A percentile compares a stretch with the other conserved stretches of the same genome.
Evolutionary conservation across 2,113 vertebrate genomes (phyloP).

Genomic region (Micronycteris hirsuta): DNA sequence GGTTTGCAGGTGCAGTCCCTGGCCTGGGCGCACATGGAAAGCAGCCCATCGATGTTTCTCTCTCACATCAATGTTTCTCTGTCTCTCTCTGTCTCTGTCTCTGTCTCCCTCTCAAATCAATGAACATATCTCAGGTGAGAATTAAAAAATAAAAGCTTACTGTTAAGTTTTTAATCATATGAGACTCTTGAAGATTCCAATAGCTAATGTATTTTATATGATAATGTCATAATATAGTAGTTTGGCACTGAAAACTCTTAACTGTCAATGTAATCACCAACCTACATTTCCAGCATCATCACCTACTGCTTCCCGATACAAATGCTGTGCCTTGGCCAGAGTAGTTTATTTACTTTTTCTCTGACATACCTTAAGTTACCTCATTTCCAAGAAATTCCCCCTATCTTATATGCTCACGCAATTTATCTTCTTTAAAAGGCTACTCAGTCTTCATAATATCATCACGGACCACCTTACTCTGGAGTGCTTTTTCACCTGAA

Average conservation of each 20-base stretch:
- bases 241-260: neutral
- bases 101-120: too few relatives aligned
- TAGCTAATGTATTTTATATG: neutral
- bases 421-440: neutral
- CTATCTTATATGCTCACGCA: neutral
- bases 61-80: too few relatives aligned
- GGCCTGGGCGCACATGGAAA: too few relatives aligned
- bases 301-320: neutral
- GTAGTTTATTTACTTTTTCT: neutral
- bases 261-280: neutral
- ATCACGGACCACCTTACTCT: neutral
- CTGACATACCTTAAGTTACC: neutral
- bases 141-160: neutral
- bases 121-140: too few relatives aligned
- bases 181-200: neutral
- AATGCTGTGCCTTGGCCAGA: neutral
- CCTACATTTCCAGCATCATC: neutral
- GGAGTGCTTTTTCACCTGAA: neutral
- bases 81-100: too few relatives aligned
- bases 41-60: too few relatives aligned
- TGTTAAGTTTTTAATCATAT: neutral
- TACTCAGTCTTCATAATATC: neutral
- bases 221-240: neutral
- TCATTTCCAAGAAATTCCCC: neutral
- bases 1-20: too few relatives aligned